Conservation (phyloP, 1,140 invertebrate genomes). For the Anagrus nilaparvatae region DNA sequence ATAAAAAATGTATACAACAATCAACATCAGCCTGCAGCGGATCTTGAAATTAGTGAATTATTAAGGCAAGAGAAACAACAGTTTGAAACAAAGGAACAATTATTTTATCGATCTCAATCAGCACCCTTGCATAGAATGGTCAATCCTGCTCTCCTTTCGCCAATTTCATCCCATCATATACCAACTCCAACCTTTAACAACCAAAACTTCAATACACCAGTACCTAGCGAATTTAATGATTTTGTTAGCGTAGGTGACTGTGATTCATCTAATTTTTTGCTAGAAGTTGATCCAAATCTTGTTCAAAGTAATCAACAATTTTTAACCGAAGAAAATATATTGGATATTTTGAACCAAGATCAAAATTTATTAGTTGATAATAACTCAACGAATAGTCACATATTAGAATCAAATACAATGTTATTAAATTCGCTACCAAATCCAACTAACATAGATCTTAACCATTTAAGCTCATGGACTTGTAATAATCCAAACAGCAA, state of each 20-base stretch:
- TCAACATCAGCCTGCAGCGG: conserved; percentile 28
- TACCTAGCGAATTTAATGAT: conserved; percentile 59
- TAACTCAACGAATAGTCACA: conserved; percentile 21
- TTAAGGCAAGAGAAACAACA: conserved; percentile 26
- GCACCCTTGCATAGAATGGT: conserved; percentile 62
- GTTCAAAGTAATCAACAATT: conserved; percentile 30
- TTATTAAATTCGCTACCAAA: conserved; percentile 25
- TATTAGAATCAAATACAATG: conserved; percentile 20
- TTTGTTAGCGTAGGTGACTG: conserved; percentile 48
- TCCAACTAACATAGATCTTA: conserved; percentile 19
- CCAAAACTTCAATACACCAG: conserved; percentile 46
- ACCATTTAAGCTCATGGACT: conserved; percentile 18
- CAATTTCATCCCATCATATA: conserved; percentile 24
- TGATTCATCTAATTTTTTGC: conserved; percentile 38
- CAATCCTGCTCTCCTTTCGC: conserved; percentile 33
- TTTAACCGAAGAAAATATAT: conserved; percentile 35
- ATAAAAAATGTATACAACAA: conserved; percentile 28
- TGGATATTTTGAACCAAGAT: conserved; percentile 35
- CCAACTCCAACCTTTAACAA: conserved; percentile 27
- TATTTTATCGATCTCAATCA: conserved; percentile 57
- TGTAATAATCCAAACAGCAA: background rate
- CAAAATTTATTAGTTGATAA: conserved; percentile 26
- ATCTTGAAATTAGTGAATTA: conserved; percentile 36
- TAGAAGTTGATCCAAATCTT: conserved; percentile 33
- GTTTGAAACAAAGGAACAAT: conserved; percentile 24